Base-by-base conservation (phyloP, 2,888 invertebrate species). In the Dryomyza anilis region DNA sequence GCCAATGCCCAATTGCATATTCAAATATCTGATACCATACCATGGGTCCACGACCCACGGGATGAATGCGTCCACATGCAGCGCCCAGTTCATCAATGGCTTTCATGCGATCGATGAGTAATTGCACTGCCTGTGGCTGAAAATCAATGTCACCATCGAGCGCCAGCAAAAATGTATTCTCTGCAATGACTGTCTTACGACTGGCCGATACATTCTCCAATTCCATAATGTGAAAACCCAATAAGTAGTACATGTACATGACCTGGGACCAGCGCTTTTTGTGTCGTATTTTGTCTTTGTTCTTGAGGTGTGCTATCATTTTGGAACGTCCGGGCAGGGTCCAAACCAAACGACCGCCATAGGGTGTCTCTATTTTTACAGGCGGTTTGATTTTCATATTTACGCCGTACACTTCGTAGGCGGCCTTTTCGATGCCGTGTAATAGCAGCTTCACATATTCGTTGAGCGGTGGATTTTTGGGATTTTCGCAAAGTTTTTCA, bases 251-350 rank as follows among this genome's bases (percentile, higher is more conserved):
- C 95, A 95, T 95, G 83, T 95, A 95, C 95, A 95, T 95, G 10
- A 91, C 91, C 87, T 96, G 96, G 56, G 95, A 95, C 96, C 96
- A 96, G 66, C 96, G 87, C 81, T 96, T 96, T 78, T 93, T 91
- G 75, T 94, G 91, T 36, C 96, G 86, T 60, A 96, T 95, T 80
- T 93, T 92, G 21, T 89, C 87, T 77, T 94, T 94, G 81, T 96
- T 95, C 80, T 96, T 96, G 65, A 96, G 84, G 80, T 96, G 96
- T 8, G 91, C 93, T 69, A 92, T 89, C 83, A 96, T 85, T 79
- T 90, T 90, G 23, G 93, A 94, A 73, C 91, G 90, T 0, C 95
- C 95, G 0, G 95, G 95, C 63, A 96, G 81, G 0, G 86, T 89
- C 92, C 94, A 95, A 1, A 90, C 89, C 45, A 96, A 82, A 23